Conservation (phyloP, 2,888 invertebrate species). For the Conomelus anceps region DNA sequence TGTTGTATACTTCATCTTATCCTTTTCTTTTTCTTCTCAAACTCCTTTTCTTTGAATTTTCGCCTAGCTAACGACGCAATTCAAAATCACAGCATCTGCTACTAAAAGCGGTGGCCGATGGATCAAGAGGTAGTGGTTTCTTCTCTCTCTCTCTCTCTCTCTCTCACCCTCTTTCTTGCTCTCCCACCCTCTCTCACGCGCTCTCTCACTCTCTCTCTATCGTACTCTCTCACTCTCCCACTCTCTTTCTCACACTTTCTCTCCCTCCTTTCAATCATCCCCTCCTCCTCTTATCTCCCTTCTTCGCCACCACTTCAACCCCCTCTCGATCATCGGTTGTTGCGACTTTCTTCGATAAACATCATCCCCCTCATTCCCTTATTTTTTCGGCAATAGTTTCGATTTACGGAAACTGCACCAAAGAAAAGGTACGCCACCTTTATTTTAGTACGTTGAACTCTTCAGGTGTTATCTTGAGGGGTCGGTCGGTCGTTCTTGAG, state of each 20-base stretch:
- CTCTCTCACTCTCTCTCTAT: too few species aligned
- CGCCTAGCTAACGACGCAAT: neutral
- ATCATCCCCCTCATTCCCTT: neutral
- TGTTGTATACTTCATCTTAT: too few species aligned
- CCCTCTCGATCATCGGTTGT: neutral
- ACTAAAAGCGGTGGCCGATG: neutral
- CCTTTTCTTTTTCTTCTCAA: neutral
- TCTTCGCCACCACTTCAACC: too few species aligned
- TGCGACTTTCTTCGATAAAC: neutral
- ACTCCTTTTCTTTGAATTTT: neutral
- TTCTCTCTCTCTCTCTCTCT: neutral
- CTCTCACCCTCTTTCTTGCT: neutral
- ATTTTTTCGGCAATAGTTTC: neutral
- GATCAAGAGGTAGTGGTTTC: neutral
- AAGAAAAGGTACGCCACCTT: neutral
- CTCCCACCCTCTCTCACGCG: too few species aligned
- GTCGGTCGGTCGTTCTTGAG: neutral
- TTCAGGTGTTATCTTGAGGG: neutral
- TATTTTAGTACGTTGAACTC: neutral
- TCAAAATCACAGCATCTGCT: neutral
- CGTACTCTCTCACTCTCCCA: too few species aligned
- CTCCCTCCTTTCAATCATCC: neutral
- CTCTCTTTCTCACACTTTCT: too few species aligned
- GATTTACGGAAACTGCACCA: neutral
- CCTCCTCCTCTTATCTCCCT: neutral